Conservation (phyloP, 2,888 invertebrate genomes). For the Leptopilina drosophilae region DNA sequence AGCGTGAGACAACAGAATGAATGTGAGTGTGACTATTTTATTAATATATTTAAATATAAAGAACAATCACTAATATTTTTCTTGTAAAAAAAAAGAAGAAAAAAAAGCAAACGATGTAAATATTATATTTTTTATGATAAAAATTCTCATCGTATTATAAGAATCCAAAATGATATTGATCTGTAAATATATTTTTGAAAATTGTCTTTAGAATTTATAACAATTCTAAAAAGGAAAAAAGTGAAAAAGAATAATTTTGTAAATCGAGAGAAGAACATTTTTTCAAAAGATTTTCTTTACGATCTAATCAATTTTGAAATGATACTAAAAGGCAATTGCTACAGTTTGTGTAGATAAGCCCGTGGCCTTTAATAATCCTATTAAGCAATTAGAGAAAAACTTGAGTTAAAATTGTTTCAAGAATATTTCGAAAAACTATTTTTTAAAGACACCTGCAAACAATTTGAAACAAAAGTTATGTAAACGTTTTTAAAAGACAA, state of each 20-base stretch:
- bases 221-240: not conserved
- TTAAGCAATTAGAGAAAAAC: not conserved
- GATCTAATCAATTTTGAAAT: not conserved
- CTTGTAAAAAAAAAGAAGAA: not conserved
- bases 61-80: not conserved
- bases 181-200: not conserved
- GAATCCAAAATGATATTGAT: not conserved
- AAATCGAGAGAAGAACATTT: not conserved
- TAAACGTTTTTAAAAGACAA: too few species aligned
- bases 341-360: conserved; percentile 14
- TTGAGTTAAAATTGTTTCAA: not conserved
- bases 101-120: not conserved
- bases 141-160: not conserved
- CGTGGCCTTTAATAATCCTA: not conserved
- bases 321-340: not conserved
- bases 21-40: not conserved
- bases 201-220: not conserved
- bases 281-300: too few species aligned
- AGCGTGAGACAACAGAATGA: conserved; percentile 7
- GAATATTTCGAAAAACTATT: not conserved
- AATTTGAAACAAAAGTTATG: too few species aligned
- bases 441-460: too few species aligned
- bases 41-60: not conserved
- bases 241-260: not conserved
- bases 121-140: not conserved